Conservation (phyloP, 2,797 vertebrate species). For the Enteromius trimaculatus region DNA sequence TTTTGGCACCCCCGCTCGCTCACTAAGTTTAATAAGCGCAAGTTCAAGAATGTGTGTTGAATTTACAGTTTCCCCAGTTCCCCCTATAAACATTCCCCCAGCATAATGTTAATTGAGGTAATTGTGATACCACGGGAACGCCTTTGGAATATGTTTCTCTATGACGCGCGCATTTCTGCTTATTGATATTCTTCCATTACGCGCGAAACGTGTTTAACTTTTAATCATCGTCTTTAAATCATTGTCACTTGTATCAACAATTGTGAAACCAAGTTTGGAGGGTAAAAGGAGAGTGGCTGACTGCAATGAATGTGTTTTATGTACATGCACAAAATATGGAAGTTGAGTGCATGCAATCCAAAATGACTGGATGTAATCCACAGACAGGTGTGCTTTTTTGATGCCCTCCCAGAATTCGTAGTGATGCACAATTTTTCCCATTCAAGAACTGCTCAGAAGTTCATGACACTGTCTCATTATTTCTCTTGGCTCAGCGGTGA, state of each 20-base stretch:
- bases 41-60: slow-evolving; percentile 68
- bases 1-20: slow-evolving; percentile 66
- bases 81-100: slow-evolving; percentile 60
- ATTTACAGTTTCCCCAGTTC: slow-evolving; percentile 58
- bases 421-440: neutral
- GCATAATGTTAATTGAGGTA: slow-evolving; percentile 65
- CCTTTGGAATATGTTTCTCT: slow-evolving; percentile 40
- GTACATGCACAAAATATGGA: neutral
- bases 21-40: slow-evolving; percentile 71
- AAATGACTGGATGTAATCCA: neutral
- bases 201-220: slow-evolving; percentile 39
- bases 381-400: slow-evolving; percentile 14
- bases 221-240: slow-evolving; percentile 41
- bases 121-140: slow-evolving; percentile 49
- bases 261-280: slow-evolving; percentile 20
- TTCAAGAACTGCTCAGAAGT: neutral
- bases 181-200: slow-evolving; percentile 45
- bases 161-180: slow-evolving; percentile 29
- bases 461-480: neutral
- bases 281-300: neutral
- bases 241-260: slow-evolving; percentile 51
- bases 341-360: neutral
- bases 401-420: neutral
- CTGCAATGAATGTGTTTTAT: neutral
- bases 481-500: slow-evolving; percentile 1